Evolutionary conservation across 2,797 vertebrate species (phyloP), one percentile per base, ranked within the genome.

Genomic region (Pseudomugil tenellus): DNA sequence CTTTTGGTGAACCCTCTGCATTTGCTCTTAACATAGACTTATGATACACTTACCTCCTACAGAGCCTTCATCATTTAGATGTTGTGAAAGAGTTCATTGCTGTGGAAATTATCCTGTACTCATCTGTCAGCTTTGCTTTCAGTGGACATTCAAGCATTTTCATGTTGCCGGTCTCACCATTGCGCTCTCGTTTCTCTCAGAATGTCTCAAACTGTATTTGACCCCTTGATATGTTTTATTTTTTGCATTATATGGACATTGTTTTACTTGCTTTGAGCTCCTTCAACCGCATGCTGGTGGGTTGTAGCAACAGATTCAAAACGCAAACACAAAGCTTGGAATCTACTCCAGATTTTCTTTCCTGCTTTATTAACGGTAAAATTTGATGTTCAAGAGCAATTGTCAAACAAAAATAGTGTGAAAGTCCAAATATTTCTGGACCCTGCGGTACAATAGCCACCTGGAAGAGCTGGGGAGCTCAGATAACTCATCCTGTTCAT

Each of bases 401-500:
- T 12, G 31, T n/a, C 11, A 55, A 12, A 31, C 10, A 13, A 48
- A 25, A 66, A 25, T 4, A 48, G 16, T 25, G 11, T 10, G 43
- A 21, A 10, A 34, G 28, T 57, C 11, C 29, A 56, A 55, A 55
- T 2, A 32, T 13, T 48, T 12, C 12, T 43, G 28, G 11, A 34
- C 19, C 16, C 2, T 13, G 21, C 39, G 21, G 16, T 71, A 5
- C 55, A 69, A 57, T 49, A 21, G 66, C 31, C 72, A 72, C 73
- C 71, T 53, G 76, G 72, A 72, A 76, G 76, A 85, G 54, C 53
- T 56, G 55, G 41, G 72, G 70, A 68, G 74, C 80, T 85, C 63
- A 61, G 57, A 52, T 53, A 51, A 63, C 31, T 63, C 77, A 83
- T 83, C 78, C 76, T 79, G 66, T 58, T 79, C 66, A 72, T 28